Evolutionary conservation across 2,113 vertebrate genomes (phyloP).

Genomic region (Gnathonemus longibarbis): DNA sequence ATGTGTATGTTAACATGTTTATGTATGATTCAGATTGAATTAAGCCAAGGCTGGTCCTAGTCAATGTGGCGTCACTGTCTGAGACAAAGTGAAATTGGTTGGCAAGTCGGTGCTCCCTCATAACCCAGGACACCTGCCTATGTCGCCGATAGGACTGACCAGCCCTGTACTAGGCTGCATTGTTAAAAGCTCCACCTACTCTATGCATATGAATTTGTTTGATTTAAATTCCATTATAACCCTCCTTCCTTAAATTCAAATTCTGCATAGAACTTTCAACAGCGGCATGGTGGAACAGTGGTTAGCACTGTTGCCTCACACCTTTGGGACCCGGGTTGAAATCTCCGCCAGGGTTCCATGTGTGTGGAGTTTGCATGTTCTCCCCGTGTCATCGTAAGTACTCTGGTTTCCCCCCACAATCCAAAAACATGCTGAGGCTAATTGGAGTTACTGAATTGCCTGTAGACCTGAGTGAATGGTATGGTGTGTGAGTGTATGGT

Average conservation of each 20-base stretch:
- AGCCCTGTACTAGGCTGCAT: background rate
- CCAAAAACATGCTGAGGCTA: background rate
- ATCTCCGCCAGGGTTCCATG: background rate
- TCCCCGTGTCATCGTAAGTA: background rate
- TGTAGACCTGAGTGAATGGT: background rate
- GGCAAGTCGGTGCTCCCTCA: background rate
- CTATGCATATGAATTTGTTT: background rate
- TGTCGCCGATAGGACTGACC: background rate
- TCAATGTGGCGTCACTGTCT: background rate
- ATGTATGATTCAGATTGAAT: background rate
- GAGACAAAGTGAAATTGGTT: too few relatives aligned
- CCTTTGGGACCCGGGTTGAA: background rate
- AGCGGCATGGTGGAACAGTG: background rate
- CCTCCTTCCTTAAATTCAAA: background rate
- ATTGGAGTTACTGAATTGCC: background rate
- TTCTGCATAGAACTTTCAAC: background rate
- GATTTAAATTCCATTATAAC: background rate
- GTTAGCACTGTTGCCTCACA: background rate
- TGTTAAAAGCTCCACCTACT: background rate
- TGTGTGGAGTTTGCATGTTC: background rate
- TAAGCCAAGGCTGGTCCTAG: background rate
- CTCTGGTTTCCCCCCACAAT: background rate
- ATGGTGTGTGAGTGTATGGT: too few relatives aligned
- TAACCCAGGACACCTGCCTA: background rate
- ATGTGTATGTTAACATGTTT: background rate